Conservation (phyloP, 2,113 vertebrate genomes). For the Hypanus sabinus region DNA sequence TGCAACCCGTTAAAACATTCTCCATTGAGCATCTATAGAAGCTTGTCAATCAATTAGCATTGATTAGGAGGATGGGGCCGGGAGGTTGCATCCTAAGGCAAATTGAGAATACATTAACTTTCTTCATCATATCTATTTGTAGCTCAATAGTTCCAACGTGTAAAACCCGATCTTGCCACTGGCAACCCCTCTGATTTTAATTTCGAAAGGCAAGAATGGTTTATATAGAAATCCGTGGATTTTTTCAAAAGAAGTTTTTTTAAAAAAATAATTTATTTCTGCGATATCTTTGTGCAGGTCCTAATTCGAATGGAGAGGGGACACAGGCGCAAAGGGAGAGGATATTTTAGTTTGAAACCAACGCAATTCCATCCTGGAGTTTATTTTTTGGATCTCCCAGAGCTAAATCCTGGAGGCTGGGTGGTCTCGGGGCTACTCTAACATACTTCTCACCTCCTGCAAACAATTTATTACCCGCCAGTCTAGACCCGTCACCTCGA, state of each 20-base stretch:
- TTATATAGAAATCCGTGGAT: no score
- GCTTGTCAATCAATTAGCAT: no score
- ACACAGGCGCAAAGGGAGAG: not conserved
- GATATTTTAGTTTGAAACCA: not conserved
- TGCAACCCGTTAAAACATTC: no score
- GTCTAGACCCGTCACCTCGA: not conserved
- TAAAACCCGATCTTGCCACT: not conserved
- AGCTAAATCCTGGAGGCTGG: not conserved
- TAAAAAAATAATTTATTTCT: not conserved
- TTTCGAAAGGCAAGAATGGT: not conserved
- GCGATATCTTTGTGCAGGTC: not conserved
- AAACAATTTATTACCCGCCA: conserved; percentile 21
- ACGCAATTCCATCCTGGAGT: not conserved
- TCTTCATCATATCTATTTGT: no score
- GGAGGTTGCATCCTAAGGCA: no score
- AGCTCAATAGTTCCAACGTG: not conserved
- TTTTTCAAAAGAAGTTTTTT: not conserved
- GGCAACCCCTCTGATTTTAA: not conserved
- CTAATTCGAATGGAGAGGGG: not conserved
- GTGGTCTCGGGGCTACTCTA: not conserved
- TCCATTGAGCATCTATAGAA: no score
- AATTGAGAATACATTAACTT: no score
- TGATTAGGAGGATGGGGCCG: no score
- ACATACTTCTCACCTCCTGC: conserved; percentile 19
- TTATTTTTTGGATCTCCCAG: not conserved